These are phyloP conservation scores for Eurosta solidaginis DNA, from an alignment of 1,140 invertebrate genomes.

Conservation along the genomic window DNA sequence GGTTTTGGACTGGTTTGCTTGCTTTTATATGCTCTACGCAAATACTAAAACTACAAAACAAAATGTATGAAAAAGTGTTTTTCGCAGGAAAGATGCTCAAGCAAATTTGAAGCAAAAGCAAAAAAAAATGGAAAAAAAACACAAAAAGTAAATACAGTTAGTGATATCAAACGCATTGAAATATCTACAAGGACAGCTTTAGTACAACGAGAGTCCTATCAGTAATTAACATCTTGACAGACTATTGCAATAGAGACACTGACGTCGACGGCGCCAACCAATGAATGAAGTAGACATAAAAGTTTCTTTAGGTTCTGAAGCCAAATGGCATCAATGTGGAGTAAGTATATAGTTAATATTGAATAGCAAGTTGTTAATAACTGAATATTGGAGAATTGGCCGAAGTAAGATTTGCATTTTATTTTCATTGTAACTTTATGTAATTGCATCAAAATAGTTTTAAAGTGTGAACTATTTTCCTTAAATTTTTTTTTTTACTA, in stretches of 20 bases:
- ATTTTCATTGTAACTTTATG: no score
- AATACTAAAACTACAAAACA: background rate
- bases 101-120: background rate
- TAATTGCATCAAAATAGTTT: no score
- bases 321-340: background rate
- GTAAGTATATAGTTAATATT: background rate
- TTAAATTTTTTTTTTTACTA: no score
- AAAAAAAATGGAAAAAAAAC: background rate
- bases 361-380: no score
- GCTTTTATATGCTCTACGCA: slow-evolving; percentile 10
- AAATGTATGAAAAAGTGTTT: slow-evolving; percentile 1
- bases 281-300: background rate
- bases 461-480: no score
- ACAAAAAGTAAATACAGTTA: slow-evolving; percentile 11
- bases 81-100: background rate
- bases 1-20: background rate
- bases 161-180: slow-evolving; percentile 11
- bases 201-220: slow-evolving; percentile 3
- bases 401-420: background rate
- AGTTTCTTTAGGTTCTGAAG: background rate
- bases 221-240: slow-evolving; percentile 30
- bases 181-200: slow-evolving; percentile 18
- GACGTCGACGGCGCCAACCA: background rate
- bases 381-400: background rate
- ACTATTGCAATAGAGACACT: background rate